Evolutionary conservation across 2,888 invertebrate species (phyloP).

Genomic region (Cyclophora albipunctata): DNA sequence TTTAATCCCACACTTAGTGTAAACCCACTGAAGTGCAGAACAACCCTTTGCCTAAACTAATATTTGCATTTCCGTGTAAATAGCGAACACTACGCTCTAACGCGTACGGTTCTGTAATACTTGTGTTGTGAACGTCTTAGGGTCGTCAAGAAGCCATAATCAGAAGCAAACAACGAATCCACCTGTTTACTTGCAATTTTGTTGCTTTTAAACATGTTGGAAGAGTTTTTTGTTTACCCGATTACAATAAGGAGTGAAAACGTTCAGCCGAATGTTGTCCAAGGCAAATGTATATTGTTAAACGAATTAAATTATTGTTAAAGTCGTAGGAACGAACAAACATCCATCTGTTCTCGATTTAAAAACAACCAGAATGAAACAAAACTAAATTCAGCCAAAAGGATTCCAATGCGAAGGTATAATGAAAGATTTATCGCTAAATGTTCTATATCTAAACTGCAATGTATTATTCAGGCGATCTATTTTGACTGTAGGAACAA

Average conservation of each 20-base stretch:
- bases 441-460: conserved; percentile 10
- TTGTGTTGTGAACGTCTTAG: conserved; percentile 20
- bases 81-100: conserved; percentile 34
- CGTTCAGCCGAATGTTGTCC: too few relatives aligned
- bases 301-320: too few relatives aligned
- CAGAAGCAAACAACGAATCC: conserved; percentile 21
- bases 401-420: conserved; percentile 16
- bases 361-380: conserved; percentile 6
- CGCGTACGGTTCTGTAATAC: conserved; percentile 24
- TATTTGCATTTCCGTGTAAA: conserved; percentile 45
- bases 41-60: conserved; percentile 45
- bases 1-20: conserved; percentile 36
- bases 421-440: conserved; percentile 23
- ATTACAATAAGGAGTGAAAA: too few relatives aligned
- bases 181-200: conserved; percentile 6
- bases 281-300: too few relatives aligned
- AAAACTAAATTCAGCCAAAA: neutral
- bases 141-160: conserved; percentile 26
- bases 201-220: neutral
- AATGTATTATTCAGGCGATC: conserved; percentile 10
- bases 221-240: too few relatives aligned
- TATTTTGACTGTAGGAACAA: conserved; percentile 16
- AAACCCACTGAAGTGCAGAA: conserved; percentile 34
- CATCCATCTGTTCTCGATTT: neutral
- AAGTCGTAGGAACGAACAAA: neutral